Conservation (phyloP, 2,888 invertebrate species). For the Netelia melanura region DNA sequence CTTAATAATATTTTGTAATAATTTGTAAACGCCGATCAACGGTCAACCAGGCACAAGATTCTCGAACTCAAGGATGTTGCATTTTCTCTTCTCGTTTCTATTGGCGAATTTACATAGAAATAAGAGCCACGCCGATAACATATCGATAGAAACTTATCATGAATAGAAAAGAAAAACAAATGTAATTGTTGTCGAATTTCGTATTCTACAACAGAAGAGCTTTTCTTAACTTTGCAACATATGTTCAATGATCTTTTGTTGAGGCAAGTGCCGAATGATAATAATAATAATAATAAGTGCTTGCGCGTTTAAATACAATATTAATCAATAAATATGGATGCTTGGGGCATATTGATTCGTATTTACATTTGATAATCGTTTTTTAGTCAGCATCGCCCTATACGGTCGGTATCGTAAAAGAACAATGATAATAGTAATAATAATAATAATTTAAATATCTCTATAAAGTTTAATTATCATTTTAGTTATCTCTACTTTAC, state of each 20-base stretch:
- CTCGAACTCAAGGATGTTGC: slow-evolving; percentile 28
- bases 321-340: slow-evolving; percentile 79
- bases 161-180: slow-evolving; percentile 14
- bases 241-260: slow-evolving; percentile 41
- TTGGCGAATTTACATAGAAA: slow-evolving; percentile 30
- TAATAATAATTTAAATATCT: slow-evolving; percentile 80
- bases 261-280: slow-evolving; percentile 25
- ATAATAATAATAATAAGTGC: slow-evolving; percentile 36
- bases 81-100: not conserved
- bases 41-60: slow-evolving; percentile 58
- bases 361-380: slow-evolving; percentile 74
- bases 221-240: slow-evolving; percentile 30
- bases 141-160: not conserved
- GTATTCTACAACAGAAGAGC: not conserved
- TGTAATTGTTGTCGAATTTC: slow-evolving; percentile 7
- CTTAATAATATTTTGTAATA: slow-evolving; percentile 19
- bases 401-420: slow-evolving; percentile 54
- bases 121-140: slow-evolving; percentile 43
- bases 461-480: slow-evolving; percentile 74
- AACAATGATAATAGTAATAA: slow-evolving; percentile 70
- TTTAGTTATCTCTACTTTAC: slow-evolving; percentile 77
- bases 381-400: slow-evolving; percentile 50
- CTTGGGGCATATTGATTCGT: slow-evolving; percentile 69
- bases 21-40: slow-evolving; percentile 63
- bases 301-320: slow-evolving; percentile 65